These are phyloP conservation scores for Hirudo medicinalis DNA, from an alignment of 1,140 invertebrate genomes.

Conservation along the genomic window DNA sequence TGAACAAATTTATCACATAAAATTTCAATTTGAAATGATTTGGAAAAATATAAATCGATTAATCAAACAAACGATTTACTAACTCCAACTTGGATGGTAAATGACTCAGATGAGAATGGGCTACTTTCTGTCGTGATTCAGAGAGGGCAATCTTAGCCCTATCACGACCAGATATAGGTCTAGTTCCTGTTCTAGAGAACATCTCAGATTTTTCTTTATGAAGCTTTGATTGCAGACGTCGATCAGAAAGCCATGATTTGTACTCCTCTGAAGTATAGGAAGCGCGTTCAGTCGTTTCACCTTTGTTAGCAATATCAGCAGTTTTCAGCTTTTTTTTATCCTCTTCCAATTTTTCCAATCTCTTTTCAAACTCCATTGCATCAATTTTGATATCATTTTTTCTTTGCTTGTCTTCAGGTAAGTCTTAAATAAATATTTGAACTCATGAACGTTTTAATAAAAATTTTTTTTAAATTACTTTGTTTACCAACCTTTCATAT, in stretches of 20 bases:
- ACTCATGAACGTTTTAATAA: too few relatives aligned
- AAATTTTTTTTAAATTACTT: neutral
- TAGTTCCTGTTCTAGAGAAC: neutral
- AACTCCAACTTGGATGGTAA: neutral
- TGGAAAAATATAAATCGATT: neutral
- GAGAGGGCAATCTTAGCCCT: conserved; percentile 8
- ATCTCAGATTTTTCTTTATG: neutral
- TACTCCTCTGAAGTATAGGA: conserved; percentile 42
- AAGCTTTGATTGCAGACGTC: conserved; percentile 41
- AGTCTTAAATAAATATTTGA: too few relatives aligned
- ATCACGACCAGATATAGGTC: conserved; percentile 6
- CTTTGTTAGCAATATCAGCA: neutral
- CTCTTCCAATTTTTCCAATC: too few relatives aligned
- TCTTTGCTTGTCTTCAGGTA: too few relatives aligned
- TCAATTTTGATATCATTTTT: too few relatives aligned
- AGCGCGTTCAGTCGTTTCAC: neutral
- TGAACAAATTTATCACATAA: neutral
- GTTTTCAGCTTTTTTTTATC: too few relatives aligned
- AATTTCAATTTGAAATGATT: conserved; percentile 2
- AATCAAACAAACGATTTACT: neutral
- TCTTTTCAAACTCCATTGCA: too few relatives aligned
- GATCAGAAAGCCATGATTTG: conserved; percentile 64
- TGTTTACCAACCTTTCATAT: neutral
- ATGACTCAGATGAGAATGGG: neutral
- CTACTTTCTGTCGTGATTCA: conserved; percentile 2